These are phyloP conservation scores for Polypterus bichir DNA, from an alignment of 2,113 vertebrate species.

Conservation along the genomic window DNA sequence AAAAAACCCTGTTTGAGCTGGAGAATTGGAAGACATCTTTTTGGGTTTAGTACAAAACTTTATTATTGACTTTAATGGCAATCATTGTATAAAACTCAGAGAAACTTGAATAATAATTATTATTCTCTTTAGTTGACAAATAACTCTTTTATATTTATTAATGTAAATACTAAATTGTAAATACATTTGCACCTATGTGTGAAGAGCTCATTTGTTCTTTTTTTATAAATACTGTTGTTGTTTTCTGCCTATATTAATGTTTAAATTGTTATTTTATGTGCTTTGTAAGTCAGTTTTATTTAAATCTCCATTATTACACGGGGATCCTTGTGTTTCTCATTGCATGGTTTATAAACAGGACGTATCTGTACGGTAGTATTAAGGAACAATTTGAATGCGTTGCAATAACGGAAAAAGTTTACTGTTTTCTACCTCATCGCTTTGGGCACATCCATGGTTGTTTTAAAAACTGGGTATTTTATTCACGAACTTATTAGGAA, in stretches of 20 bases:
- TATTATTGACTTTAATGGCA: constrained; percentile 31
- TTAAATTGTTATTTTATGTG: constrained; percentile 31
- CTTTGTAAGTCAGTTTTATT: constrained; percentile 20
- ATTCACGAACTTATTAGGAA: constrained; percentile 19
- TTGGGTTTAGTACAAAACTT: constrained; percentile 3
- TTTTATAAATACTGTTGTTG: constrained; percentile 16
- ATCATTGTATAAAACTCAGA: constrained; percentile 52
- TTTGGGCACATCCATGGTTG: constrained; percentile 43
- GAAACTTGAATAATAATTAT: constrained; percentile 28
- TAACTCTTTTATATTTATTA: constrained; percentile 63
- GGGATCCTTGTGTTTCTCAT: constrained; percentile 27
- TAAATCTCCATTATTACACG: constrained; percentile 3
- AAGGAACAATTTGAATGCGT: constrained; percentile 34
- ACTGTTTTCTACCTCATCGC: constrained; percentile 77
- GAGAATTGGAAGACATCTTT: too few relatives aligned
- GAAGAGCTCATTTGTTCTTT: constrained; percentile 29
- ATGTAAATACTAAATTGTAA: constrained; percentile 59
- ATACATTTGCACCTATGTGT: constrained; percentile 50
- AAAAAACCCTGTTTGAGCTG: too few relatives aligned
- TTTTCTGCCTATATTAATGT: constrained; percentile 20
- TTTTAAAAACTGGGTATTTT: constrained; percentile 29
- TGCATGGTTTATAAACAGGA: constrained; percentile 53
- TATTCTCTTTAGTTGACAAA: constrained; percentile 40
- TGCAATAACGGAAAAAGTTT: constrained; percentile 57
- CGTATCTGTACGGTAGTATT: constrained; percentile 29